Evolutionary conservation across 1,140 invertebrate species (phyloP).

Genomic region (Nylanderia fulva): DNA sequence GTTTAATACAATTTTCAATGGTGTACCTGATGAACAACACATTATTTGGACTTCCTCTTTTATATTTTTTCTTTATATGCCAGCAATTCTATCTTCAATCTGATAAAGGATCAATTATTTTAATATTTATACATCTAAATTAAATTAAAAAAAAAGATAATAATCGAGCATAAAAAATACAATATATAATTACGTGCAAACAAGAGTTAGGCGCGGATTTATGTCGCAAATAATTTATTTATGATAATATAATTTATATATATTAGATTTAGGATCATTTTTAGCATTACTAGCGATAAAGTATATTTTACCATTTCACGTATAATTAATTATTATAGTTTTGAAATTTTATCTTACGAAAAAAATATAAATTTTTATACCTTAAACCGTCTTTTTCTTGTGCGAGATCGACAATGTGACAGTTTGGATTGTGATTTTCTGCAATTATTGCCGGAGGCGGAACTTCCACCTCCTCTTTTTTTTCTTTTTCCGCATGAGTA

Average conservation of each 20-base stretch:
- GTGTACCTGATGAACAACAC: slow-evolving; percentile 76
- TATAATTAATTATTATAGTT: too few species aligned
- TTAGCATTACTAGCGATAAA: too few species aligned
- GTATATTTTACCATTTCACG: too few species aligned
- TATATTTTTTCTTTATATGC: slow-evolving; percentile 86
- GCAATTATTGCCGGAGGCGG: slow-evolving; percentile 68
- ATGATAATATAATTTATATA: too few species aligned
- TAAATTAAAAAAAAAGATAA: background rate
- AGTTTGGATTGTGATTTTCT: slow-evolving; percentile 74
- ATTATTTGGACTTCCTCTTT: slow-evolving; percentile 82
- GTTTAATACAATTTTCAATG: slow-evolving; percentile 83
- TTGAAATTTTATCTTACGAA: background rate
- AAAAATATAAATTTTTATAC: slow-evolving; percentile 60
- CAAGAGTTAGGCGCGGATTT: too few species aligned
- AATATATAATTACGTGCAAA: too few species aligned
- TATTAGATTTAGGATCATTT: too few species aligned
- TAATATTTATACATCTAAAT: background rate
- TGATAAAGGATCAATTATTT: slow-evolving; percentile 61
- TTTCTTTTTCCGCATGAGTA: slow-evolving; percentile 69
- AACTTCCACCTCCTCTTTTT: too few species aligned
- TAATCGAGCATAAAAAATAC: too few species aligned
- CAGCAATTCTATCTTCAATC: slow-evolving; percentile 85
- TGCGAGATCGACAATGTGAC: slow-evolving; percentile 71
- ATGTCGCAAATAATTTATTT: too few species aligned
- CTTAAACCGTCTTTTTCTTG: slow-evolving; percentile 79